Evolutionary conservation across 2,797 vertebrate species (phyloP), one percentile per base, ranked within the genome.

Genomic region (Tauraco hartlaubi): DNA sequence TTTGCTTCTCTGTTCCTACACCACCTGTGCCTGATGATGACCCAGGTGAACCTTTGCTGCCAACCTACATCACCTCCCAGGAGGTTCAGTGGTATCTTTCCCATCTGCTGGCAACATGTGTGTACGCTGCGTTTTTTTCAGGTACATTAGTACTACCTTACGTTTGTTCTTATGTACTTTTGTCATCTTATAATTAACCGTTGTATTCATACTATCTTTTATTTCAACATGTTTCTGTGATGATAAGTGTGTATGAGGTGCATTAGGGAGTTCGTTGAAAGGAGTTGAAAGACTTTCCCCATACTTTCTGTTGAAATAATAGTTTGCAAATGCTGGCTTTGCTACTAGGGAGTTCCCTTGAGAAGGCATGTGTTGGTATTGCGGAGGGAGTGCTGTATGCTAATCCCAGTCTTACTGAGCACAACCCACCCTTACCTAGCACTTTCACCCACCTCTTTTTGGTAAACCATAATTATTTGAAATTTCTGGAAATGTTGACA

Each of bases 121-220:
- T 11, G 19, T 22, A 17, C 2, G 17, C 39, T 71, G 31, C 1
- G 2, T 33, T 79, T 72, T 52, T 87, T 87, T 56, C 91, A 85
- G 75, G 56, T 87, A 41, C 5, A 3, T 85, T 78, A 84, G 86
- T 89, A 28, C 29, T 83, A 61, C 41, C 16, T 74, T 80, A 8
- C 33, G 33, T 94, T 95, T 95, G 67, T 92, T 96, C 35, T 90
- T 58, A 33, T 62, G n/a, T 51, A 19, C 11, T 61, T 80, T 80
- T 15, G 68, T 48, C 0, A 0, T 81, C 26, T 92, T 88, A 63
- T 77, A 91, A 72, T 91, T 91, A 95, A 85, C 52, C 51, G 33
- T 54, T 85, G 46, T 62, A 48, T 69, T 89, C 16, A 43, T 44
- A 19, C 7, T 44, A 9, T 35, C 63, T 87, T 89, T 79, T 85